Evolutionary conservation across 2,797 vertebrate species (phyloP), one percentile per base, ranked within the genome.

Genomic region (Takifugu rubripes): DNA sequence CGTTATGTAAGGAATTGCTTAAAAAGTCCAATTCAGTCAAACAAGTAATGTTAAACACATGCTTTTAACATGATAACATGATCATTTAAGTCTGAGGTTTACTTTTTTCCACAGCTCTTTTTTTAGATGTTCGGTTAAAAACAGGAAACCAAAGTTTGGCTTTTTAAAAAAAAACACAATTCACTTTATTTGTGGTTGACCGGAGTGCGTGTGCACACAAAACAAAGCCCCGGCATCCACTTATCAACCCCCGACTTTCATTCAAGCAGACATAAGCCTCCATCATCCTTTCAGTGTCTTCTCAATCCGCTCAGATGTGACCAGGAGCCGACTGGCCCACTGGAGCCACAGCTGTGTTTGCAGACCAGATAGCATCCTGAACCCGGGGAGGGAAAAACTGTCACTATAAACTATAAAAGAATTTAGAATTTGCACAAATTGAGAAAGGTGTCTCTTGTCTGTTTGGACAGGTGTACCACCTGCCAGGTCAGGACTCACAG

Each of bases 171-270:
- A 21, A 21, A 21, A 31, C 66, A 75, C 75, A 78, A 74, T 82
- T 77, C 68, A 49, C 70, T 81, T 88, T 78, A 85, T 84, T 81
- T 88, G 85, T 50, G 85, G 77, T 75, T 82, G 82, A 84, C 84
- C 86, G 81, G 78, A 89, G 76, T 49, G 76, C 49, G 59, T 78
- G 75, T 67, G 56, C 81, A 73, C 68, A 56, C 68, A 25, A 79
- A 77, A 91, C 89, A 91, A 92, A 89, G 85, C 70, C 70, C 68
- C 64, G 75, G 75, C 79, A 77, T 87, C 74, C 80, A 79, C 81
- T 76, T 75, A 63, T 79, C 73, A 74, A 33, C 75, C 73, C 74
- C 67, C 61, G 40, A 61, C 71, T 75, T 79, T 84, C 74, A 76
- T 84, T 81, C 77, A 74, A 69, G 61, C 59, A 68, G 45, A 64